A percentile compares a stretch with the other conserved stretches of the same genome.
Evolutionary conservation across 2,113 vertebrate genomes (phyloP).

Genomic region (Coreoperca whiteheadi): DNA sequence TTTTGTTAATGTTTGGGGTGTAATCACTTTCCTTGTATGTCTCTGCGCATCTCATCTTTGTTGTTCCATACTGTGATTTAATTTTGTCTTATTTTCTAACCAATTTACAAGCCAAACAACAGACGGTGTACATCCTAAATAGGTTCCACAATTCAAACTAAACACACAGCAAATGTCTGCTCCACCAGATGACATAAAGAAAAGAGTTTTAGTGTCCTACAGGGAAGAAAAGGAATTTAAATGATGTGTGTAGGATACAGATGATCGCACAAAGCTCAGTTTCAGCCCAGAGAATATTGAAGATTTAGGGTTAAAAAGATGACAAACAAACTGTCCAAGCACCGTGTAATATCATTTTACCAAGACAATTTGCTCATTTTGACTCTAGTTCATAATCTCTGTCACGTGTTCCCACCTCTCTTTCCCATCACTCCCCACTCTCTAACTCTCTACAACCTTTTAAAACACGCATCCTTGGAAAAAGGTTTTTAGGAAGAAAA

Average conservation of each 20-base stretch:
- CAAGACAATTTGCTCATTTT: not conserved
- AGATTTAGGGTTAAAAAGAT: not conserved
- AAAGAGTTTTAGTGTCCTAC: not conserved
- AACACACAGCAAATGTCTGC: not conserved
- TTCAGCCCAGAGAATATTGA: not conserved
- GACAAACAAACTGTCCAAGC: not conserved
- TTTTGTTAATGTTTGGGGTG: not conserved
- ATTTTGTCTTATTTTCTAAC: not conserved
- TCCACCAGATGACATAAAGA: not conserved
- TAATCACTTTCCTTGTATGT: not conserved
- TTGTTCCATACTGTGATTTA: not conserved
- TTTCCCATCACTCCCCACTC: conserved; percentile 2
- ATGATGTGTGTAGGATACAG: not conserved
- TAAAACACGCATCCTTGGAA: conserved; percentile 22
- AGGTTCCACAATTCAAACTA: not conserved
- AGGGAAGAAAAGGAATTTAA: not conserved
- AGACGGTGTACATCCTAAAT: not conserved
- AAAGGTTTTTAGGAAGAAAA: too few species aligned
- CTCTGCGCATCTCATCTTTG: conserved; percentile 2
- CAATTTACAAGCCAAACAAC: not conserved
- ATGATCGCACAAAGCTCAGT: not conserved
- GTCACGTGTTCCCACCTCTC: conserved; percentile 9
- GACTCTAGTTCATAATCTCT: not conserved
- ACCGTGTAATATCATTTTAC: not conserved
- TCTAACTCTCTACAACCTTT: too few species aligned